Conservation (phyloP, 2,797 vertebrate genomes). For the Falco rusticolus region DNA sequence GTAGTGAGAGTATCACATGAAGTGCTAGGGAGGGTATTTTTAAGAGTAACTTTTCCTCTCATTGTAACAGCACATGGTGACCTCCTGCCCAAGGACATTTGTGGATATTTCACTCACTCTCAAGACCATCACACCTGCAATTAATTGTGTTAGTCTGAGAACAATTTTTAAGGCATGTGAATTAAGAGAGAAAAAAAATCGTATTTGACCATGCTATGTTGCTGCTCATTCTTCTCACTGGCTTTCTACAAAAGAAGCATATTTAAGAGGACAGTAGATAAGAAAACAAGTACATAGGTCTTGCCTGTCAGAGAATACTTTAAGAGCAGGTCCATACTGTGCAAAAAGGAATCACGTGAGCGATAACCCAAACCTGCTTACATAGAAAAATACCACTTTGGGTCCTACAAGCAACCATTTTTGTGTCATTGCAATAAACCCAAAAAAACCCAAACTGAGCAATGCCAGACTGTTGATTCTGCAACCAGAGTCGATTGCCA, state of each 20-base stretch:
- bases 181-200: not conserved
- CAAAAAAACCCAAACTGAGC: not conserved
- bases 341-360: not conserved
- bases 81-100: not conserved
- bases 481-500: conserved; percentile 21
- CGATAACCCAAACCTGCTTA: not conserved
- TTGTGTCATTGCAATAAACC: conserved; percentile 21
- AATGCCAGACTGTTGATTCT: conserved; percentile 31
- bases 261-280: not conserved
- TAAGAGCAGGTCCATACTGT: not conserved
- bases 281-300: not conserved
- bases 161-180: not conserved
- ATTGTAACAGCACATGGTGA: not conserved
- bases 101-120: not conserved
- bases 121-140: not conserved
- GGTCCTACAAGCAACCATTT: not conserved
- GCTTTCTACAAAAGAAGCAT: not conserved
- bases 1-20: not conserved
- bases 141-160: not conserved
- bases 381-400: not conserved
- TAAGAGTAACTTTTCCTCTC: not conserved
- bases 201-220: not conserved
- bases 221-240: not conserved
- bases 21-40: not conserved
- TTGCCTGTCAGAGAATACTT: not conserved